Evolutionary conservation across 2,888 invertebrate genomes (phyloP), one percentile per base, ranked within the genome.

Genomic region (Calliopum simillimum): DNA sequence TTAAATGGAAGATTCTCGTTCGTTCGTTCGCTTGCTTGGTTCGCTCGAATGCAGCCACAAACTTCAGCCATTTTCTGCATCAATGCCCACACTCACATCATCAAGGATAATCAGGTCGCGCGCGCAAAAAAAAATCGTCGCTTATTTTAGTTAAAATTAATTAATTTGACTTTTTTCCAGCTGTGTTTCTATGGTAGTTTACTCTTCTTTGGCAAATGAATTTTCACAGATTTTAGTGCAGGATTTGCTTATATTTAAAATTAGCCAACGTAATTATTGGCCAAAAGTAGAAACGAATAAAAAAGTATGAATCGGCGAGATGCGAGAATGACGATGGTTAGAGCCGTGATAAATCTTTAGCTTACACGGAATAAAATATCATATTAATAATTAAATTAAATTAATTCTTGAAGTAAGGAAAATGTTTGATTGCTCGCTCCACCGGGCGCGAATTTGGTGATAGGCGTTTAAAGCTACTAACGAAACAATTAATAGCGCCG

Each of bases 121-220:
- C n/a, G 44, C 19, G 55, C 23, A 25, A 41, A 25, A 53, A 59
- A 41, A 65, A 46, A 44, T 49, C 25, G 47, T 56, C 47, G 58
- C 68, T 72, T 70, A 72, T 74, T 76, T 74, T 69, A 74, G 69
- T 71, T 69, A 71, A 73, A 76, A 74, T 73, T 76, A 76, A 73
- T 72, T 73, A 76, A 73, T 72, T 73, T 66, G 12, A 61, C 65
- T 46, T 61, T 64, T 63, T 73, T 65, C 68, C n/a, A 12, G 46
- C 49, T 21, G 43, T 53, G 16, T 14, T 63, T 46, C 47, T 58
- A 68, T 58, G 14, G n/a, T 23, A 12, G 23, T 16, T 33, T 66
- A 14, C 16, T 41, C 41, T n/a, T 46, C 47, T 68, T 55, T 19
- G 21, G 21, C 43, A 4, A n/a, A n/a, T n/a, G n/a, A 33, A 51